Evolutionary conservation across 1,140 invertebrate species (phyloP), one percentile per base, ranked within the genome.

Genomic region (Magallana ariakensis): DNA sequence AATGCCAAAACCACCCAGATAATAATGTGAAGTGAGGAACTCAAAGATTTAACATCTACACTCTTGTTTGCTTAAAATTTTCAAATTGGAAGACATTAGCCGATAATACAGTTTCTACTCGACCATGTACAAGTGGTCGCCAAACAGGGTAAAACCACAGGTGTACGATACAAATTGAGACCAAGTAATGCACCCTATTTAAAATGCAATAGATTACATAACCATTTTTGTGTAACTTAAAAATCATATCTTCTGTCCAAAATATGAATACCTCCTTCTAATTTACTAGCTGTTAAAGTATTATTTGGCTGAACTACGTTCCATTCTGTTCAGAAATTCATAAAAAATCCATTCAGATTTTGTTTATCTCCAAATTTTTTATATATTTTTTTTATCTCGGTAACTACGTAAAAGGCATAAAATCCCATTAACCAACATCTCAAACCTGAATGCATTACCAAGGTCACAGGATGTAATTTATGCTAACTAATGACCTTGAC

Each of bases 11-110:
- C 66, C 66, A 70, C 66, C 66, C 66, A 70, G 19, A 19, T 70
- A 70, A 70, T 70, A 70, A 70, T 70, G 66, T 8, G 66, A 26
- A 70, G 66, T 70, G 19, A 70, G 22, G 66, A 70, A 70, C 66
- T 70, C 33, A 33, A 70, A 70, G 66, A 70, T 70, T 22, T 70
- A 70, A 8, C 66, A 70, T 70, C 22, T 70, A 19, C 33, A 26
- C 33, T 70, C 66, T 26, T 70, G 66, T 70, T 70, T 70, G 66
- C 66, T 70, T 60, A 26, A 26, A 70, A 70, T 22, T 70, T 70
- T 70, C 22, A 22, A 70, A 70, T 22, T 70, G 66, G 19, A 26
- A 26, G 22, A 70, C 66, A 33, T 70, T 70, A 26, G 66, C 22
- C 6, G 66, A 70, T 70, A 70, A 70, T 70, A 26, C 66, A 70